Percentiles rank a stretch among this genome's conserved stretches.
phyloP scores from a whole-genome alignment of 2,113 vertebrate genomes.

The Dissostichus mawsoni region DNA sequence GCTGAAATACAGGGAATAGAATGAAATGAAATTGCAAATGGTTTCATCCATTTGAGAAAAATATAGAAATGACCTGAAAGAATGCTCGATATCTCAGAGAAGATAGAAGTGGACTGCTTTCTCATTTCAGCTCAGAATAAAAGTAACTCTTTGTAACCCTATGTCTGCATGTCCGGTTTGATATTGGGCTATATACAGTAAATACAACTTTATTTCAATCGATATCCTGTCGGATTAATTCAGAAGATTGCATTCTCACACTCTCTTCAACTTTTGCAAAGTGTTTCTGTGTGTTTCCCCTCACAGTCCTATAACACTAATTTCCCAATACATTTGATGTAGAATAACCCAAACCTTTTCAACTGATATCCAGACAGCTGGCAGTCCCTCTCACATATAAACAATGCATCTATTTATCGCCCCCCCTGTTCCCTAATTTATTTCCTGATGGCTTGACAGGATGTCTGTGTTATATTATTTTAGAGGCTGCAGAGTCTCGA shows the following conservation, averaged over 20 bases:
- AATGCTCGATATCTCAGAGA: neutral
- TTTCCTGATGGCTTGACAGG: neutral
- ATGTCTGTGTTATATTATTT: slow-evolving; percentile 3
- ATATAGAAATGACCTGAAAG: neutral
- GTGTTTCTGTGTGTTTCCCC: neutral
- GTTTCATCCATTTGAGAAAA: neutral
- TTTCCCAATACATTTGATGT: neutral
- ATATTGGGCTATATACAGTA: too few relatives aligned
- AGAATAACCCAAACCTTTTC: neutral
- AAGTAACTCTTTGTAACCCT: neutral
- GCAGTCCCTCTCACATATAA: neutral
- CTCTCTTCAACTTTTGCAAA: neutral
- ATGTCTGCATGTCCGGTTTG: too few relatives aligned
- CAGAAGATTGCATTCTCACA: too few relatives aligned
- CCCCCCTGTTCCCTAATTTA: neutral
- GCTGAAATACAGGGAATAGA: neutral
- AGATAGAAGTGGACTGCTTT: neutral
- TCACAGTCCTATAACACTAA: neutral
- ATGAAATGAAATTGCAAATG: neutral
- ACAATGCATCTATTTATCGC: neutral
- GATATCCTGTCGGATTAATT: too few relatives aligned
- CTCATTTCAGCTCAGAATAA: neutral
- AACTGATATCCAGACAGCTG: neutral
- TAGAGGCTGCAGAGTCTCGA: neutral
- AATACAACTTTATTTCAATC: too few relatives aligned